phyloP scores from a whole-genome alignment of 2,797 vertebrate genomes.

The Zenarchopterus dispar region DNA sequence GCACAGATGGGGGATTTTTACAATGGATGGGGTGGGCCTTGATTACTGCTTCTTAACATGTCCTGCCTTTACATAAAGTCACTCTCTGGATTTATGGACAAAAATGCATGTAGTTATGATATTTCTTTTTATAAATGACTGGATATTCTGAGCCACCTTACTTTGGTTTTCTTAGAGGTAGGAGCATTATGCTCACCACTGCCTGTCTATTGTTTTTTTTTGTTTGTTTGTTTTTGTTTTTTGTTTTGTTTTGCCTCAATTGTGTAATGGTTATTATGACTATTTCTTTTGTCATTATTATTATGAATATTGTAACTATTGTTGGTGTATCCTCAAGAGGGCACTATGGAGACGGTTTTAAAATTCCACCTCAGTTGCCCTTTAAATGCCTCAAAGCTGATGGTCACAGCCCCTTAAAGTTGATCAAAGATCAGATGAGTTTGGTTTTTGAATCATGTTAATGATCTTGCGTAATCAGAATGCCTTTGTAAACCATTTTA shows the following conservation, averaged over 20 bases:
- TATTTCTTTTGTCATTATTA: constrained; percentile 66
- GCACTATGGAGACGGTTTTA: constrained; percentile 74
- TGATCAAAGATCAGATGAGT: constrained; percentile 63
- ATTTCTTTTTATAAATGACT: constrained; percentile 69
- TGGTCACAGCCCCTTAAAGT: constrained; percentile 62
- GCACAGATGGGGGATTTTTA: constrained; percentile 76
- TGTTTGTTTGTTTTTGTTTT: constrained; percentile 51
- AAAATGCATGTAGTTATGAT: constrained; percentile 79
- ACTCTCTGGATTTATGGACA: constrained; percentile 74
- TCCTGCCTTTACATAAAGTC: constrained; percentile 76
- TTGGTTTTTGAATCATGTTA: constrained; percentile 78
- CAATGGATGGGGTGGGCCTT: constrained; percentile 59
- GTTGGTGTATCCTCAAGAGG: constrained; percentile 77
- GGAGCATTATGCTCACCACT: constrained; percentile 70
- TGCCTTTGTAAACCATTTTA: constrained; percentile 82
- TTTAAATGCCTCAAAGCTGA: constrained; percentile 79
- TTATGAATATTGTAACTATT: constrained; percentile 76
- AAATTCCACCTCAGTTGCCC: constrained; percentile 75
- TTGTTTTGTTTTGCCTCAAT: constrained; percentile 66
- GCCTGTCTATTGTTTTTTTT: constrained; percentile 65
- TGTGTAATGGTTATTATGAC: constrained; percentile 73
- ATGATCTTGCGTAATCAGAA: constrained; percentile 78
- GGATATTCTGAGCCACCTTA: constrained; percentile 82
- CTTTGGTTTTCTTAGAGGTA: constrained; percentile 73
- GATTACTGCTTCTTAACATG: constrained; percentile 57